phyloP scores from a whole-genome alignment of 2,888 invertebrate species.

The Aricia artaxerxes region DNA sequence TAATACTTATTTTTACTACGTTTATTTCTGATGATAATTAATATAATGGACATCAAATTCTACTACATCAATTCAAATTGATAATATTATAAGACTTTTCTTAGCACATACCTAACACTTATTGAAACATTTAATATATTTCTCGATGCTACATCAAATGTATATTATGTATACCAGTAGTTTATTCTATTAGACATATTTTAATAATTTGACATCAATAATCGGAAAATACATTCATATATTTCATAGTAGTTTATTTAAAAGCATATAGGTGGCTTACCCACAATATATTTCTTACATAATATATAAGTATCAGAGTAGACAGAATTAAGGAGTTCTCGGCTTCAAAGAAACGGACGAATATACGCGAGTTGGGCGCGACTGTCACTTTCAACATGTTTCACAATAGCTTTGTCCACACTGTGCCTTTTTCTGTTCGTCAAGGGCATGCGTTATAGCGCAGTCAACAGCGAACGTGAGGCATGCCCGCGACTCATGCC shows the following conservation, averaged over 20 bases:
- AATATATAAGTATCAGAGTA: no score
- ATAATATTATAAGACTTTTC: no score
- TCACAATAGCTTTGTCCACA: no score
- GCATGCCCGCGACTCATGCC: no score
- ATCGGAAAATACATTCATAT: background rate
- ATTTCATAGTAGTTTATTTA: background rate
- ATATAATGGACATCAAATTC: background rate
- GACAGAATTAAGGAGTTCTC: no score
- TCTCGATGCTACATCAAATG: background rate
- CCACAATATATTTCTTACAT: background rate
- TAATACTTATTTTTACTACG: background rate
- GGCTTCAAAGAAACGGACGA: no score
- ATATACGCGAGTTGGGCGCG: no score
- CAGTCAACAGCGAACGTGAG: no score
- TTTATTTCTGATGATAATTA: background rate
- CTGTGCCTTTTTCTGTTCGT: no score
- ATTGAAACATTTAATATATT: background rate
- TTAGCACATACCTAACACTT: no score
- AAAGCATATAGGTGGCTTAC: background rate
- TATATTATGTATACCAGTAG: background rate
- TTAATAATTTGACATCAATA: background rate
- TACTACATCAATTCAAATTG: background rate
- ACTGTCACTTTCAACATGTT: no score
- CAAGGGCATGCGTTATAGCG: no score
- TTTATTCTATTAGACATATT: background rate